Percentiles rank a stretch among this genome's conserved stretches.
phyloP scores from a whole-genome alignment of 2,113 vertebrate genomes.

The Spermophilus dauricus region DNA sequence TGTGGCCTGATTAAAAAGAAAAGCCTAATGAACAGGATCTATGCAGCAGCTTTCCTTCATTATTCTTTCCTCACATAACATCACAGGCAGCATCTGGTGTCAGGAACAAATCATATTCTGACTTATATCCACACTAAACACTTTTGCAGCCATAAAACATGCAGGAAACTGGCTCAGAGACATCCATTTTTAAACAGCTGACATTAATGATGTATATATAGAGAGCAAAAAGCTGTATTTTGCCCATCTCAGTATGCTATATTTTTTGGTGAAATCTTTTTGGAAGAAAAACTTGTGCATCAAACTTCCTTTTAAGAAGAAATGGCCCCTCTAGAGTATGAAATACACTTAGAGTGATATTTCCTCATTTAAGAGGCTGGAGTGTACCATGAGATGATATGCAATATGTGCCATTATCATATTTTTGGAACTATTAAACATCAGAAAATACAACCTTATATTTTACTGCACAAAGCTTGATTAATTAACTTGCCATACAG shows the following conservation, averaged over 20 bases:
- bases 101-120: slow-evolving; percentile 83
- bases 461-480: slow-evolving; percentile 64
- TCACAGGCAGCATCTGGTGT: slow-evolving; percentile 81
- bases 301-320: slow-evolving; percentile 72
- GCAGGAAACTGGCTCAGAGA: slow-evolving; percentile 64
- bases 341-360: slow-evolving; percentile 71
- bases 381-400: slow-evolving; percentile 56
- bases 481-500: slow-evolving; percentile 70
- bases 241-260: slow-evolving; percentile 66
- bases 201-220: slow-evolving; percentile 82
- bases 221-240: slow-evolving; percentile 78
- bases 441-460: slow-evolving; percentile 62
- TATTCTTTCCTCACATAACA: slow-evolving; percentile 75
- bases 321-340: slow-evolving; percentile 51
- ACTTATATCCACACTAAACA: slow-evolving; percentile 79
- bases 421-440: slow-evolving; percentile 76
- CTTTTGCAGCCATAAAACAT: slow-evolving; percentile 79
- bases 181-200: slow-evolving; percentile 81
- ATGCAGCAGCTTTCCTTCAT: slow-evolving; percentile 82
- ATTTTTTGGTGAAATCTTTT: slow-evolving; percentile 70
- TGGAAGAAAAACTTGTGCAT: slow-evolving; percentile 72
- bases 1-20: slow-evolving; percentile 90
- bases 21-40: slow-evolving; percentile 83
- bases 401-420: slow-evolving; percentile 81
- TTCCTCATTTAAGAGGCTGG: slow-evolving; percentile 76